These are phyloP conservation scores for Lasioglossum malachurum DNA, from an alignment of 2,888 invertebrate species.

Conservation along the genomic window DNA sequence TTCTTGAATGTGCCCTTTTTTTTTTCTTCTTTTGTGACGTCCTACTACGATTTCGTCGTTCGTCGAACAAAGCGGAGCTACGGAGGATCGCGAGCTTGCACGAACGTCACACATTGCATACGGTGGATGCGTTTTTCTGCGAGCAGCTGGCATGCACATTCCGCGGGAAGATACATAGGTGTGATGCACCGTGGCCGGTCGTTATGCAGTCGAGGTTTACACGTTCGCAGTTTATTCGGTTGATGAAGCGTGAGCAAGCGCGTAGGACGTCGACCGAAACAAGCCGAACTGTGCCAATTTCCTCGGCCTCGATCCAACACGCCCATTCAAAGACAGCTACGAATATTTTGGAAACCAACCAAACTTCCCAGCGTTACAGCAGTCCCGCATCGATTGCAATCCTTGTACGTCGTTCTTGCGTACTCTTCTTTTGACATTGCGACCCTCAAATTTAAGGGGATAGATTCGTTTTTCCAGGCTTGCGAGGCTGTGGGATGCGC, in stretches of 20 bases:
- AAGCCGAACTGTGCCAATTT: conserved; percentile 33
- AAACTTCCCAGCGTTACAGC: neutral
- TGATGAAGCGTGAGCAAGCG: conserved; percentile 34
- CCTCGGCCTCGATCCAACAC: conserved; percentile 23
- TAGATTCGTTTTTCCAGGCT: too few relatives aligned
- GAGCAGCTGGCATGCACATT: neutral
- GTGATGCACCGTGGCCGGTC: conserved; percentile 13
- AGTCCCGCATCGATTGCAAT: conserved; percentile 1
- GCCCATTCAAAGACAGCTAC: conserved; percentile 23
- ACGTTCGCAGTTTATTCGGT: conserved; percentile 37
- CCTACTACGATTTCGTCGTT: neutral
- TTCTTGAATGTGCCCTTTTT: neutral
- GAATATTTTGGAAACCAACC: neutral
- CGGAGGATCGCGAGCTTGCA: neutral
- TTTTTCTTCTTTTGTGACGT: neutral
- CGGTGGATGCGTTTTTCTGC: neutral
- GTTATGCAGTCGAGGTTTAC: conserved; percentile 20
- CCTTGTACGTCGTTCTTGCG: neutral
- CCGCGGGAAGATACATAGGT: conserved; percentile 22
- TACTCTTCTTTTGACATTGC: conserved; percentile 2
- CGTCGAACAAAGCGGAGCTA: neutral
- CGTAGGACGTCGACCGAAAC: conserved; percentile 18
- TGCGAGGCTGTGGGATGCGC: too few relatives aligned
- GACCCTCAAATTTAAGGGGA: neutral
- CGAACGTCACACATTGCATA: neutral